phyloP scores from a whole-genome alignment of 2,113 vertebrate genomes.

The Gallinago media region DNA sequence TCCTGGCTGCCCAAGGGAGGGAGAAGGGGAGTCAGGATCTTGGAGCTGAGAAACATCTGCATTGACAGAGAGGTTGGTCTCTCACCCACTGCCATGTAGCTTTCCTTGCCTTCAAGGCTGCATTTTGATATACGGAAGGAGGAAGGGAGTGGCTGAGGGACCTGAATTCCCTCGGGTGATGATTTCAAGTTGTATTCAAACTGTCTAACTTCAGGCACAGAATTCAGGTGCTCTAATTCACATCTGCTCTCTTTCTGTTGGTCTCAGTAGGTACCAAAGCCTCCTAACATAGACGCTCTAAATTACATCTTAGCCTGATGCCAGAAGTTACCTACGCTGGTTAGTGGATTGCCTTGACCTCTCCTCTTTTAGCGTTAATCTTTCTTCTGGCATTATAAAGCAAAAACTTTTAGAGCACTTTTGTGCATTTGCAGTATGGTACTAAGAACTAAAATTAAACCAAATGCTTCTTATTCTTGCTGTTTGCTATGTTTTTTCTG shows the following conservation, averaged over 20 bases:
- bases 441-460: conserved; percentile 21
- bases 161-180: neutral
- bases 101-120: conserved; percentile 1
- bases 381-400: neutral
- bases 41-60: neutral
- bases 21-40: neutral
- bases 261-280: neutral
- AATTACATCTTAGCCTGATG: neutral
- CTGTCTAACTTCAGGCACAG: neutral
- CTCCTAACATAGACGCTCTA: neutral
- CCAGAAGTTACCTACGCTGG: neutral
- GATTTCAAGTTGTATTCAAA: neutral
- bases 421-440: neutral
- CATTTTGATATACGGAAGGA: neutral
- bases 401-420: neutral
- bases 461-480: conserved; percentile 4
- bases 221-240: conserved; percentile 11
- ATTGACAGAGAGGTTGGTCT: neutral
- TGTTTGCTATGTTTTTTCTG: neutral
- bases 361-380: neutral
- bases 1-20: neutral
- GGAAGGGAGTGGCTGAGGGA: neutral
- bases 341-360: neutral
- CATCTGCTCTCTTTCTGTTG: neutral
- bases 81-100: neutral